Conservation (phyloP, 2,888 invertebrate genomes). For the Papilio gigon region DNA sequence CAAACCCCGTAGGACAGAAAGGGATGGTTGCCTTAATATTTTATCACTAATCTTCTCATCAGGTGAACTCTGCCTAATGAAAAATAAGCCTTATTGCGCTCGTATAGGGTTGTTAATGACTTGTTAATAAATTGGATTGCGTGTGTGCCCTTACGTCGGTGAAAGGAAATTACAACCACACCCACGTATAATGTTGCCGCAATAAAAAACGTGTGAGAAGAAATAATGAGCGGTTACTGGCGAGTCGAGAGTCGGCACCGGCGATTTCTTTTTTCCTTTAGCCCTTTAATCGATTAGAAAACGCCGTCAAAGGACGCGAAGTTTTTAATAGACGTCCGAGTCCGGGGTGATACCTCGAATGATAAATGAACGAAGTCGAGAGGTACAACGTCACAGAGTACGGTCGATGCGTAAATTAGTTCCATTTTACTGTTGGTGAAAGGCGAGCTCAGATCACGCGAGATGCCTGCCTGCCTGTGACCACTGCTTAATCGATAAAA, state of each 20-base stretch:
- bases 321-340: slow-evolving; percentile 49
- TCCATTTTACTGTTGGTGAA: neutral
- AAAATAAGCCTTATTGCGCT: slow-evolving; percentile 46
- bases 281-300: slow-evolving; percentile 77
- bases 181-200: slow-evolving; percentile 82
- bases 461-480: neutral
- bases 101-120: slow-evolving; percentile 52
- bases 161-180: slow-evolving; percentile 83
- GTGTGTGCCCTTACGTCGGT: slow-evolving; percentile 83
- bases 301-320: slow-evolving; percentile 58
- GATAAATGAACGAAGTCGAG: slow-evolving; percentile 72
- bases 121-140: slow-evolving; percentile 60
- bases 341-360: slow-evolving; percentile 60
- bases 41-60: slow-evolving; percentile 80
- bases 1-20: slow-evolving; percentile 64
- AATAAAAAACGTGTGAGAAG: slow-evolving; percentile 82
- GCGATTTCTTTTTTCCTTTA: slow-evolving; percentile 65
- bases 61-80: slow-evolving; percentile 50
- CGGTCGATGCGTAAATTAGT: neutral
- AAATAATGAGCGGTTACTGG: slow-evolving; percentile 83
- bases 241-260: slow-evolving; percentile 67
- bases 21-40: slow-evolving; percentile 79
- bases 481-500: neutral
- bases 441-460: neutral
- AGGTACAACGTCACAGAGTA: neutral